phyloP scores from a whole-genome alignment of 1,140 invertebrate species.

The Conopomorpha cramerella region DNA sequence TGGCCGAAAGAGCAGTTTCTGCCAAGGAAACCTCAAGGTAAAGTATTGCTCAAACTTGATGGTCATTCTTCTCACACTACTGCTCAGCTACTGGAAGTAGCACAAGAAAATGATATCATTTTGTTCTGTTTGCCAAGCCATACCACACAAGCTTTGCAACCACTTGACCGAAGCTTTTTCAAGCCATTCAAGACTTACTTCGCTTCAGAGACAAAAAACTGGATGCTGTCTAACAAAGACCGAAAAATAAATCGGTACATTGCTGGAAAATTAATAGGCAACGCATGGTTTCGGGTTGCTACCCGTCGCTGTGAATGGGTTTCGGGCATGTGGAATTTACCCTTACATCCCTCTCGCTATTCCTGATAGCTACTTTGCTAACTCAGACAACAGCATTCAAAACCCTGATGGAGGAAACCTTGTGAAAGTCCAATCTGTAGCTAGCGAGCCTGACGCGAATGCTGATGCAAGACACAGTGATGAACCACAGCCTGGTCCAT shows the following conservation, averaged over 20 bases:
- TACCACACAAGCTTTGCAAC: slow-evolving; percentile 24
- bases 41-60: slow-evolving; percentile 23
- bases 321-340: slow-evolving; percentile 9
- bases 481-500: slow-evolving; percentile 1
- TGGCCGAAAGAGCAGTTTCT: slow-evolving; percentile 24
- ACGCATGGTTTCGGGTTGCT: slow-evolving; percentile 8
- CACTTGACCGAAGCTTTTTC: slow-evolving; percentile 22
- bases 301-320: slow-evolving; percentile 9
- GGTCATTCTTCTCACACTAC: slow-evolving; percentile 17
- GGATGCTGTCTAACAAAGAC: slow-evolving; percentile 7
- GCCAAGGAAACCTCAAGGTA: slow-evolving; percentile 19
- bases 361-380: slow-evolving; percentile 6
- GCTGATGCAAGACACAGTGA: no score
- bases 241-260: slow-evolving; percentile 10
- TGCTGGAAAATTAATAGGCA: slow-evolving; percentile 11
- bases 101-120: slow-evolving; percentile 20
- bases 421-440: no score
- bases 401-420: no score
- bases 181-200: slow-evolving; percentile 17
- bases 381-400: no score
- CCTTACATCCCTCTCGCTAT: slow-evolving; percentile 6
- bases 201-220: slow-evolving; percentile 4
- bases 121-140: slow-evolving; percentile 26
- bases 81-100: slow-evolving; percentile 15
- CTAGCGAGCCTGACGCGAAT: no score